A percentile compares a stretch with the other conserved stretches of the same genome.
These are phyloP conservation scores for Iguana delicatissima DNA, from an alignment of 2,797 vertebrate genomes.

Conservation along the genomic window DNA sequence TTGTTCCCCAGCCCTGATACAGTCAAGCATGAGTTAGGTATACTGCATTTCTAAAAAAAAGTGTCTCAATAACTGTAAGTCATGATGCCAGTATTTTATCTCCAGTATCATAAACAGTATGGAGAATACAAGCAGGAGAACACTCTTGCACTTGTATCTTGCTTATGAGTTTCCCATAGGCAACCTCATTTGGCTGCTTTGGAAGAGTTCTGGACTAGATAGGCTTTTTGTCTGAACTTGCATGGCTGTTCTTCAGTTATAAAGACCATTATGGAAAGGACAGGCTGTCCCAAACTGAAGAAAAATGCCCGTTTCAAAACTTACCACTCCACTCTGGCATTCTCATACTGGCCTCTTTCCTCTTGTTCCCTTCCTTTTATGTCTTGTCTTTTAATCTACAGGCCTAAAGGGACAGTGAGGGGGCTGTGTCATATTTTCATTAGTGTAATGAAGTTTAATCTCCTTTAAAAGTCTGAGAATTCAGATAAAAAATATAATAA, in stretches of 20 bases:
- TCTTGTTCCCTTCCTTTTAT: neutral
- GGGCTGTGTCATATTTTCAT: neutral
- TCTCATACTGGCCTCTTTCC: neutral
- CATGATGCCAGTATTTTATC: neutral
- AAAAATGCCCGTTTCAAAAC: neutral
- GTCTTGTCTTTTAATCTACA: neutral
- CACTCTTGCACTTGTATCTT: neutral
- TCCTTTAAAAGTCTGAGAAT: neutral
- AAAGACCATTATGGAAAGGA: neutral
- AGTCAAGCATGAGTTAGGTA: neutral
- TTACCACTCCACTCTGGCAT: neutral
- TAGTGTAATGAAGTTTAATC: conserved; percentile 3
- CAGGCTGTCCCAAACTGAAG: neutral
- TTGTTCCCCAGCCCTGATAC: neutral
- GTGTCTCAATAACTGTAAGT: no score
- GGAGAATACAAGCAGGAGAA: neutral
- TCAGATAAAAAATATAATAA: conserved; percentile 2
- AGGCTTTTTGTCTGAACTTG: neutral
- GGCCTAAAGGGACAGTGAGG: neutral
- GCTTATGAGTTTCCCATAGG: neutral
- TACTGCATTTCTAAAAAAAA: no score
- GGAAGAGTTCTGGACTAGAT: neutral
- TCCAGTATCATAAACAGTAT: neutral
- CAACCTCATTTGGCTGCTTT: no score
- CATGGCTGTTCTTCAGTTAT: neutral